Evolutionary conservation across 2,113 vertebrate genomes (phyloP).

Genomic region (Sinosuthora webbiana): DNA sequence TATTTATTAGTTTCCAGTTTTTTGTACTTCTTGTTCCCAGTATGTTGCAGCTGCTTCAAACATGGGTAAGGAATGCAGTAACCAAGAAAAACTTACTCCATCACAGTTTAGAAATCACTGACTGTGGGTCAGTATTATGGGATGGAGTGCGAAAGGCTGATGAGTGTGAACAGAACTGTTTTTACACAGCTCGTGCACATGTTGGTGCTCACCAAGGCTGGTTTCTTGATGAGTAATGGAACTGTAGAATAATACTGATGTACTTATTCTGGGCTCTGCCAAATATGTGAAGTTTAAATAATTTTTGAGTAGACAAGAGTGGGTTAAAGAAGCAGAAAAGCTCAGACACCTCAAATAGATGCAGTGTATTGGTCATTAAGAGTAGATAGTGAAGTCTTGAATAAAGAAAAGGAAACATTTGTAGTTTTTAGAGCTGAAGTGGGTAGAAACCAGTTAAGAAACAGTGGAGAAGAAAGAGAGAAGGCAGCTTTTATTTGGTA

Average conservation of each 20-base stretch:
- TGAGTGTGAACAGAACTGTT: not conserved
- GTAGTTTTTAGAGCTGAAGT: not conserved
- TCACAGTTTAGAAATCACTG: not conserved
- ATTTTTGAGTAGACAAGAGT: not conserved
- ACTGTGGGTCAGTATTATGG: not conserved
- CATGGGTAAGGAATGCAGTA: not conserved
- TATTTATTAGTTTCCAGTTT: not conserved
- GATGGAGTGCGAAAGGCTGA: not conserved
- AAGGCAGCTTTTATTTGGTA: not conserved
- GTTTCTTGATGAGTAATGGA: not conserved
- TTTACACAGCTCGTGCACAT: not conserved
- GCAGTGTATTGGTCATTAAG: not conserved
- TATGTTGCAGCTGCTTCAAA: not conserved
- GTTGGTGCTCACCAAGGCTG: not conserved
- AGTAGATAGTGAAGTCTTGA: not conserved
- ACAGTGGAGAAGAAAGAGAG: not conserved
- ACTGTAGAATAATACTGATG: not conserved
- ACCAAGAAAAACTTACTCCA: not conserved
- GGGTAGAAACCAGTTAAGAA: not conserved
- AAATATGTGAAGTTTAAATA: not conserved
- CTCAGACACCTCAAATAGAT: not conserved
- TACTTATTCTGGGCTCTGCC: not conserved
- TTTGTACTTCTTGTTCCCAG: not conserved
- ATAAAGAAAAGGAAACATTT: not conserved
- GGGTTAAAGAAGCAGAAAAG: not conserved